Base-by-base conservation (phyloP, 2,797 vertebrate species). In the Gastrophryne carolinensis region DNA sequence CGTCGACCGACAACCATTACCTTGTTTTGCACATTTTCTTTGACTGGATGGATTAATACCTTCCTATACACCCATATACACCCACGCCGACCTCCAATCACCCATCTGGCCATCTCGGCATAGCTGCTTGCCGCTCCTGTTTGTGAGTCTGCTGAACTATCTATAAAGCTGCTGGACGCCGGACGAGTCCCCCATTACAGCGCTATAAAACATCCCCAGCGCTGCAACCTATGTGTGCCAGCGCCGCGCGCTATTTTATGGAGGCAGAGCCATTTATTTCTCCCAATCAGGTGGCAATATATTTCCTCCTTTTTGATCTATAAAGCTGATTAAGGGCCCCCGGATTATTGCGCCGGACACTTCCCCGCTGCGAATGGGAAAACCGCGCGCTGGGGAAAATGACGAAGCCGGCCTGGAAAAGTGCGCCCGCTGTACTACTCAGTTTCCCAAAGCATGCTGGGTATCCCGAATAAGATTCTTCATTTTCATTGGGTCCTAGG, bases 291-390 rank as follows among this genome's bases (percentile, higher is more conserved):
- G 24, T 30, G 5, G 57, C 53, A 63, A 72, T 63, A 63, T 57
- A 72, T 72, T 72, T 72, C 8, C 47, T 30, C 30, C 49, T 67
- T 39, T 21, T 58, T 72, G 70, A 72, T 72, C 70, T 53, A 27
- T 41, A 49, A 41, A 63, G 56, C 15, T 23, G 17, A 67, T 30
- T 35, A 67, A 53, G 32, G 65, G 30, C 8, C 65, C 70, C 57
- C 30, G 41, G 56, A 35, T 72, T 34, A 50, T 72, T 44, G 41
- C 68, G 24, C 35, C 56, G 17, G 37, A 10, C 52, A 37, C 69
- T 19, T 37, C 61, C n/a, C 53, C 3, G 39, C 21, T 29, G 60
- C 56, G 12, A 24, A 60, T 47, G 26, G 24, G 57, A 52, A 23
- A 72, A 35, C 15, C 39, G 37, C 27, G 50, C 41, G 5, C 41